A percentile compares a stretch with the other conserved stretches of the same genome.
Conservation (phyloP, 2,797 vertebrate species). For the Anguilla anguilla region DNA sequence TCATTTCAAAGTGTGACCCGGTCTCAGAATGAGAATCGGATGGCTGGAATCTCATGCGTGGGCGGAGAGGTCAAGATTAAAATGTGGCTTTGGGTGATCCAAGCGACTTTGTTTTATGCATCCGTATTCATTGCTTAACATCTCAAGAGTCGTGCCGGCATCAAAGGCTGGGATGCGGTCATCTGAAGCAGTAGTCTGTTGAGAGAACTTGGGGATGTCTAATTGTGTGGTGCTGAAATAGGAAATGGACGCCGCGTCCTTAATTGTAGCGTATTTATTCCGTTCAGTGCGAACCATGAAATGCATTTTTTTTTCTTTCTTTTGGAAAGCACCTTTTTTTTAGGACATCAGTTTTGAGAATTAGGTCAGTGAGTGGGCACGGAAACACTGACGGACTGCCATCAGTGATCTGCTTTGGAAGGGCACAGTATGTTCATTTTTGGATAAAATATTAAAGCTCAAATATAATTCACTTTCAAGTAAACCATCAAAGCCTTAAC, state of each 20-base stretch:
- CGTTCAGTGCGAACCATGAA: conserved; percentile 48
- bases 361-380: conserved; percentile 70
- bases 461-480: background rate
- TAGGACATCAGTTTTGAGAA: conserved; percentile 74
- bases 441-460: conserved; percentile 12
- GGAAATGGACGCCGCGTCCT: background rate
- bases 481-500: conserved; percentile 18
- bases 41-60: background rate
- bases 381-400: conserved; percentile 59
- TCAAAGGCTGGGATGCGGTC: background rate
- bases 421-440: conserved; percentile 33
- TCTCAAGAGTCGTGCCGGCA: background rate
- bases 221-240: background rate
- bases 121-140: background rate
- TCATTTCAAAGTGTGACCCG: background rate
- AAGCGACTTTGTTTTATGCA: background rate
- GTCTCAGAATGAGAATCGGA: background rate
- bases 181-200: background rate
- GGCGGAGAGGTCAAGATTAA: background rate
- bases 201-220: background rate
- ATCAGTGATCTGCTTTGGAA: conserved; percentile 40
- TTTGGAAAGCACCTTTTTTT: conserved; percentile 62
- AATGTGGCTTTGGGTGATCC: background rate
- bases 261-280: background rate
- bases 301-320: conserved; percentile 62